phyloP scores from a whole-genome alignment of 2,888 invertebrate species.

The Microctonus hyperodae region DNA sequence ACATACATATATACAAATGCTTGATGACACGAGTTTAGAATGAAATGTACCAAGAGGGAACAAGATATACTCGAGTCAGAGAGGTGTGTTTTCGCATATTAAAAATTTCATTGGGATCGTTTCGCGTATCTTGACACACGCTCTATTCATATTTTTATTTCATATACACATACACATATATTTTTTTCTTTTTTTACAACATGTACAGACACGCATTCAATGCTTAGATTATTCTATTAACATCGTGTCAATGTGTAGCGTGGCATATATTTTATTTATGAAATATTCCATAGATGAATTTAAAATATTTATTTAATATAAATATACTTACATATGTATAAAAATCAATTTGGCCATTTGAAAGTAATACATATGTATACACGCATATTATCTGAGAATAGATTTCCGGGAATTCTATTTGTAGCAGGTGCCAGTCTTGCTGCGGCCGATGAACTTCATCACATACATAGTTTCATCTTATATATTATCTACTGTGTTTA shows the following conservation, averaged over 20 bases:
- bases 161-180: no score
- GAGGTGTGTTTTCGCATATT: conserved; percentile 16
- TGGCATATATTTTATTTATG: no score
- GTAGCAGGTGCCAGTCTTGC: conserved; percentile 13
- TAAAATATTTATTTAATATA: no score
- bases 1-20: neutral
- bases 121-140: conserved; percentile 9
- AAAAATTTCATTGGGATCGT: conserved; percentile 18
- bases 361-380: conserved; percentile 1
- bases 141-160: conserved; percentile 1
- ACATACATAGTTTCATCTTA: no score
- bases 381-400: conserved; percentile 10
- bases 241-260: no score
- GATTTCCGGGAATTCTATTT: conserved; percentile 19
- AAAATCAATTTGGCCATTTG: neutral
- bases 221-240: neutral
- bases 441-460: conserved; percentile 22
- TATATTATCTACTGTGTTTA: no score
- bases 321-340: no score
- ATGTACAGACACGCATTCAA: neutral
- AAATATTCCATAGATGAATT: no score
- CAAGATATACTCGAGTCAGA: neutral
- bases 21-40: conserved; percentile 16
- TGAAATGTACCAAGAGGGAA: conserved; percentile 17
- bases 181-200: neutral